These are phyloP conservation scores for Parazoanthus atlanticus DNA, from an alignment of 92 coral and sea anemone genomes.

Conservation along the genomic window DNA sequence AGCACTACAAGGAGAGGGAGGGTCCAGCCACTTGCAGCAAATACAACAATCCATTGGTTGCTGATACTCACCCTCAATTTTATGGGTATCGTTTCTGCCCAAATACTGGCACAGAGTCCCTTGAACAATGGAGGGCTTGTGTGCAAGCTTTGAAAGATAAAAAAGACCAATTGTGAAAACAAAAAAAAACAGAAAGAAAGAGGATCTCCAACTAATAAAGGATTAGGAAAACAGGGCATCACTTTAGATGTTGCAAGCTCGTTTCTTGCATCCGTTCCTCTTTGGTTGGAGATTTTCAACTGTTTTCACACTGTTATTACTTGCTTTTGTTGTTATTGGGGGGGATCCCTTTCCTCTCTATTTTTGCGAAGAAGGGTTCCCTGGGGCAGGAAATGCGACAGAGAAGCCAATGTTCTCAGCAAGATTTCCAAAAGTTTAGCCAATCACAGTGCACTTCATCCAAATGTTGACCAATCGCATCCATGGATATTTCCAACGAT, in stretches of 20 bases:
- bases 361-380: too few species aligned
- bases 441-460: too few species aligned
- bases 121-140: neutral
- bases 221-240: neutral
- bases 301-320: too few species aligned
- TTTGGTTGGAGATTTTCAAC: too few species aligned
- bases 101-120: neutral
- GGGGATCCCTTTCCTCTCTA: too few species aligned
- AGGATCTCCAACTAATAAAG: neutral
- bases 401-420: too few species aligned
- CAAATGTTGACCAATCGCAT: too few species aligned
- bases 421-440: too few species aligned
- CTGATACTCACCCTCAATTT: neutral
- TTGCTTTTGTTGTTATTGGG: too few species aligned
- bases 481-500: too few species aligned
- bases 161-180: neutral
- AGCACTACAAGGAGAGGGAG: neutral
- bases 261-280: too few species aligned
- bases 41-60: neutral
- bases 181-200: neutral
- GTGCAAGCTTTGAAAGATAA: neutral
- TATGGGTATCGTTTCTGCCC: conserved; percentile 22
- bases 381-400: too few species aligned
- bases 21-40: conserved; percentile 9
- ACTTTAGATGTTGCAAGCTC: neutral